These are phyloP conservation scores for Brachynemurus nebulosus DNA, from an alignment of 2,888 invertebrate genomes.

Conservation along the genomic window DNA sequence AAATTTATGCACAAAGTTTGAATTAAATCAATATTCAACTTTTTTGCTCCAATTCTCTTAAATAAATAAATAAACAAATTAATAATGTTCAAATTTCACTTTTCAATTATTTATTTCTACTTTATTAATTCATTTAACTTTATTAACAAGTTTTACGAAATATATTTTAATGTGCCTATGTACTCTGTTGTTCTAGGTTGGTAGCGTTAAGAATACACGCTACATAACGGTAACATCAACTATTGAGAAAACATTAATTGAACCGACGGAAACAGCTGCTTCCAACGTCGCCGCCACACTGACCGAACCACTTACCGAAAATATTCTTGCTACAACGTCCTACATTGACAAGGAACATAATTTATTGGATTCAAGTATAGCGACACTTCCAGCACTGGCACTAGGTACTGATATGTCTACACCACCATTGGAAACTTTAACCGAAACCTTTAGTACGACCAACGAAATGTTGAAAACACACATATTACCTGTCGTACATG, in stretches of 20 bases:
- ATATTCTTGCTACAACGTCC: slow-evolving; percentile 66
- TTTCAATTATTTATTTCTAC: background rate
- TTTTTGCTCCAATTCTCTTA: too few species aligned
- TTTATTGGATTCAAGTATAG: slow-evolving; percentile 61
- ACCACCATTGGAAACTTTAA: slow-evolving; percentile 74
- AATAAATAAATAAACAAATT: too few species aligned
- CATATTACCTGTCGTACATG: slow-evolving; percentile 66
- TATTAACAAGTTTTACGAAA: background rate
- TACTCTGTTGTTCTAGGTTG: slow-evolving; percentile 70
- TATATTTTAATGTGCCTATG: too few species aligned
- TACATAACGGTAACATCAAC: slow-evolving; percentile 81
- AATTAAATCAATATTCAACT: too few species aligned
- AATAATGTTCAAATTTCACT: too few species aligned
- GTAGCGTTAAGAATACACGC: slow-evolving; percentile 73
- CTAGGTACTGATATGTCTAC: slow-evolving; percentile 66
- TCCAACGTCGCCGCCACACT: slow-evolving; percentile 31
- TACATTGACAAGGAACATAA: slow-evolving; percentile 54
- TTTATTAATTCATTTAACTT: slow-evolving; percentile 1
- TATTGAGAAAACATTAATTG: slow-evolving; percentile 57
- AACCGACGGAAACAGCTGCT: slow-evolving; percentile 38
- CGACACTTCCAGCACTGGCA: slow-evolving; percentile 67
- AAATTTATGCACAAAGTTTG: too few species aligned
- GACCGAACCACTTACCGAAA: slow-evolving; percentile 71
- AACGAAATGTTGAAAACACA: slow-evolving; percentile 81
- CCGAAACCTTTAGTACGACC: slow-evolving; percentile 84